phyloP scores from a whole-genome alignment of 2,113 vertebrate species.

The Orthonyx spaldingii region DNA sequence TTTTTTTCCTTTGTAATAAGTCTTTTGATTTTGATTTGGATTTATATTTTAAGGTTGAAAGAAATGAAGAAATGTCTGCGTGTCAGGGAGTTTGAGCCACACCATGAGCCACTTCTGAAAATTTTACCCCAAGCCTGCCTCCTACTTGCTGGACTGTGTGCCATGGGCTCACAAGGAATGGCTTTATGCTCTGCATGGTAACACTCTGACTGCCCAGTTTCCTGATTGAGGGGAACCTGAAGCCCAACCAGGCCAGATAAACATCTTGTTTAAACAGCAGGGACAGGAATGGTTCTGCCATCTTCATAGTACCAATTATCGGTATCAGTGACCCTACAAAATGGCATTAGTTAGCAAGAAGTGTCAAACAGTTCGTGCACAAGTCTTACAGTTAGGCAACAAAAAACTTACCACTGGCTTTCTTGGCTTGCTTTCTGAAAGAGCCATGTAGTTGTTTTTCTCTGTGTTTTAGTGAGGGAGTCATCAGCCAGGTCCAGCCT shows the following conservation, averaged over 20 bases:
- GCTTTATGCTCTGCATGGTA: neutral
- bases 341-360: neutral
- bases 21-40: neutral
- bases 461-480: neutral
- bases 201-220: neutral
- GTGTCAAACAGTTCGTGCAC: neutral
- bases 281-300: neutral
- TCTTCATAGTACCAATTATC: neutral
- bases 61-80: neutral
- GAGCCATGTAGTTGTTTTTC: neutral
- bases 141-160: neutral
- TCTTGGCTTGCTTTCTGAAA: neutral
- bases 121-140: neutral
- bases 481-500: neutral
- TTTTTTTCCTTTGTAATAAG: too few species aligned
- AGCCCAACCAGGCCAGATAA: neutral
- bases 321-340: neutral
- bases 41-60: neutral
- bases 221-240: neutral
- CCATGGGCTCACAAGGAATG: neutral
- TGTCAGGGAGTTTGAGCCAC: neutral
- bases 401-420: neutral
- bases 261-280: neutral
- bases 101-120: neutral
- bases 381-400: neutral